Evolutionary conservation across 37 sponge, comb jelly and placozoan species (phyloP).

Genomic region (Hexactinellida sp.): DNA sequence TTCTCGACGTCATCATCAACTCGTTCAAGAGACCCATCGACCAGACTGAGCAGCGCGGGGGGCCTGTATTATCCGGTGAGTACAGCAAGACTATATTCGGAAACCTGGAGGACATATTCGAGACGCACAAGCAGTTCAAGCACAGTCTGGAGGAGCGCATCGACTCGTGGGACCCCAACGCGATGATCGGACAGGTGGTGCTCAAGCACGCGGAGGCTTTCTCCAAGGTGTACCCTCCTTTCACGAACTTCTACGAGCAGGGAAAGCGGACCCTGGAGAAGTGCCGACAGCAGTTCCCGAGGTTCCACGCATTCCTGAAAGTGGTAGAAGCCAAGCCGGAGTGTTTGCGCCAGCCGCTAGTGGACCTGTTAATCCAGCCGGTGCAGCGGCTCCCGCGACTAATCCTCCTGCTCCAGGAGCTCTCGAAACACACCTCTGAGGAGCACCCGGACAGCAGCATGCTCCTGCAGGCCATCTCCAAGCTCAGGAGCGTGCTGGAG

Average conservation of each 20-base stretch:
- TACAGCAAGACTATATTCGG: slow-evolving; percentile 77
- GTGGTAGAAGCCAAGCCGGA: slow-evolving; percentile 49
- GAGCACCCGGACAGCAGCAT: not conserved
- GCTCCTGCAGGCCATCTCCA: slow-evolving; percentile 46
- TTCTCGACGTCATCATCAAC: slow-evolving; percentile 47
- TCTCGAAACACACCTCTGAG: slow-evolving; percentile 28
- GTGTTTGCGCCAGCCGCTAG: slow-evolving; percentile 66
- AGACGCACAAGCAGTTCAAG: slow-evolving; percentile 45
- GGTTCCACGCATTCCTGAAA: slow-evolving; percentile 86
- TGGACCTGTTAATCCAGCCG: slow-evolving; percentile 70
- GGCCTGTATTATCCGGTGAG: slow-evolving; percentile 52
- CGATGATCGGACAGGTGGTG: slow-evolving; percentile 37
- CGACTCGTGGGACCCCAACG: slow-evolving; percentile 25
- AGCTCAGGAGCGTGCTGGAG: slow-evolving; percentile 54
- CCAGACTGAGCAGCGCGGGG: slow-evolving; percentile 43
- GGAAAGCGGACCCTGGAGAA: slow-evolving; percentile 55
- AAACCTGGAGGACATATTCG: slow-evolving; percentile 61
- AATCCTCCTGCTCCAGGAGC: slow-evolving; percentile 70
- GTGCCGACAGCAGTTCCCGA: slow-evolving; percentile 63
- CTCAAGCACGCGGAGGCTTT: slow-evolving; percentile 57
- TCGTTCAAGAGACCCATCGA: slow-evolving; percentile 77
- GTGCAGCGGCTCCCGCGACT: slow-evolving; percentile 77
- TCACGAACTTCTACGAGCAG: slow-evolving; percentile 77
- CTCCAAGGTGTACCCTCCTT: slow-evolving; percentile 61
- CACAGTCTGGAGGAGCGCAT: slow-evolving; percentile 27